Evolutionary conservation across 2,113 vertebrate genomes (phyloP).

Genomic region (Falcunculus frontatus): DNA sequence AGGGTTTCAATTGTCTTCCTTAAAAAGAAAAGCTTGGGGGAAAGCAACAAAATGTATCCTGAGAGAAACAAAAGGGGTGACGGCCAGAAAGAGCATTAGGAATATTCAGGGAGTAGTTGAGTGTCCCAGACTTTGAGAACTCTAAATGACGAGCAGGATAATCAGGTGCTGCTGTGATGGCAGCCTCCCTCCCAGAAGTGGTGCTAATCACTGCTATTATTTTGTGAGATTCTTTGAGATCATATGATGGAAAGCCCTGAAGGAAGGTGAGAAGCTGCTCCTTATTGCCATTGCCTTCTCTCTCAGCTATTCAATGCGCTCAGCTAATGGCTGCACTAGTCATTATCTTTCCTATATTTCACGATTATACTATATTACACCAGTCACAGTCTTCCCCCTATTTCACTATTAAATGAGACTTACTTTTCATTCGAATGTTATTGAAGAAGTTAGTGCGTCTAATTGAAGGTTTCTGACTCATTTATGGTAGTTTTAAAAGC

Average conservation of each 20-base stretch:
- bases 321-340: conserved; percentile 21
- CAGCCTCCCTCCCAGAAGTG: not conserved
- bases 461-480: conserved; percentile 45
- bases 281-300: not conserved
- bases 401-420: conserved; percentile 48
- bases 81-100: not conserved
- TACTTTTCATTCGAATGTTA: conserved; percentile 46
- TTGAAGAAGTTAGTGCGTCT: conserved; percentile 35
- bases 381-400: not conserved
- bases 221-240: not conserved
- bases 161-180: not conserved
- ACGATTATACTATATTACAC: conserved; percentile 1
- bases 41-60: too few relatives aligned
- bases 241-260: not conserved
- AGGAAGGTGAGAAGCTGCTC: not conserved
- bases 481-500: conserved; percentile 36
- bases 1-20: not conserved
- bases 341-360: conserved; percentile 51
- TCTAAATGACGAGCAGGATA: not conserved
- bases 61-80: not conserved
- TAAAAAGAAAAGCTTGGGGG: not conserved
- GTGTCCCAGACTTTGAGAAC: not conserved
- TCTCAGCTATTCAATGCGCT: not conserved
- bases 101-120: not conserved
- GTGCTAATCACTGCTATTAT: not conserved